Evolutionary conservation across 2,888 invertebrate genomes (phyloP).

Genomic region (Drosophila glabriapex): DNA sequence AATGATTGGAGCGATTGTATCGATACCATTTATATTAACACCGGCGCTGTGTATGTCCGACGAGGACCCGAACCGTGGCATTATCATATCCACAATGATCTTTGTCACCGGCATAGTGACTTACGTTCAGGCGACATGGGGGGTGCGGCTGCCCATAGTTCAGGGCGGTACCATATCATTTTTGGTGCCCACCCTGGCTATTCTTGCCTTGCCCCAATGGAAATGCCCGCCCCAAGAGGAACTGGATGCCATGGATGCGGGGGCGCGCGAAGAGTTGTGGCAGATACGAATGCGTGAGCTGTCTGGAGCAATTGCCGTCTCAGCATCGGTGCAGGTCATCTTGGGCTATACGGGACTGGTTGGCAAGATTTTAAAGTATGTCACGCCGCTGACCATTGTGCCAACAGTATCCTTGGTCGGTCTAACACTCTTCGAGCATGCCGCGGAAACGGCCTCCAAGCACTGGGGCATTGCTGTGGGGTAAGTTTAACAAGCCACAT

Average conservation of each 20-base stretch:
- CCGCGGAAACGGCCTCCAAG: slow-evolving; percentile 91
- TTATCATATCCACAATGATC: slow-evolving; percentile 93
- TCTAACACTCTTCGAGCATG: slow-evolving; percentile 92
- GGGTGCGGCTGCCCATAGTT: slow-evolving; percentile 91
- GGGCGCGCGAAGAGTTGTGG: slow-evolving; percentile 89
- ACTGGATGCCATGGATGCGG: slow-evolving; percentile 87
- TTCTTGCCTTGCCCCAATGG: slow-evolving; percentile 90
- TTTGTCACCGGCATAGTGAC: slow-evolving; percentile 93
- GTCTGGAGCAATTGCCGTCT: slow-evolving; percentile 93
- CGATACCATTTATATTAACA: slow-evolving; percentile 93
- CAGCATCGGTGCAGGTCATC: slow-evolving; percentile 91
- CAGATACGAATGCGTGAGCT: slow-evolving; percentile 91
- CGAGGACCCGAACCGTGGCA: slow-evolving; percentile 90
- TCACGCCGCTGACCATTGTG: slow-evolving; percentile 93
- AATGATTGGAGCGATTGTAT: slow-evolving; percentile 94
- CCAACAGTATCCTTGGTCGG: slow-evolving; percentile 94
- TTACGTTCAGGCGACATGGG: slow-evolving; percentile 90
- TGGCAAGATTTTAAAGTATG: slow-evolving; percentile 90
- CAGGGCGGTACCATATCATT: slow-evolving; percentile 93
- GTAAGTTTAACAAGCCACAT: slow-evolving; percentile 86
- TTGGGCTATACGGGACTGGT: slow-evolving; percentile 91
- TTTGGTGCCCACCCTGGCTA: slow-evolving; percentile 91
- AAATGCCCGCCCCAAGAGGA: slow-evolving; percentile 88
- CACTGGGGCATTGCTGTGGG: slow-evolving; percentile 94
- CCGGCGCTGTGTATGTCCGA: slow-evolving; percentile 92